Evolutionary conservation across 2,113 vertebrate genomes (phyloP), one percentile per base, ranked within the genome.

Genomic region (Scolopax mira): DNA sequence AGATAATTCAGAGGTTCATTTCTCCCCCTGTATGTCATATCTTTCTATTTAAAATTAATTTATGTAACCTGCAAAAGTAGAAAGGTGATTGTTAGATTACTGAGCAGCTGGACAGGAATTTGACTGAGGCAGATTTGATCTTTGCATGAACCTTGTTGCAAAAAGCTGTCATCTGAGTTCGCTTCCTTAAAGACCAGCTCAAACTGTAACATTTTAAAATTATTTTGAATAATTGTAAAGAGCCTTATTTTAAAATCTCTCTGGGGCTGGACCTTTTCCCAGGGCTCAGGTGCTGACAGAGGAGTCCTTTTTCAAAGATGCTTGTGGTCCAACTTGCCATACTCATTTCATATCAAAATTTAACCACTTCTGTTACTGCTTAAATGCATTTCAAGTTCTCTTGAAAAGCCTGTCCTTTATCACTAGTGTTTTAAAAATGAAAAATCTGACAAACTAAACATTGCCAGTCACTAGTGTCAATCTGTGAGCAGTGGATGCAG

Each of bases 41-140:
- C 33, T 83, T 89, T 64, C 67, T 86, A 19, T 67, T 93, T 71
- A 66, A 93, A 85, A 73, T 78, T 71, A 51, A 88, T 93, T 64
- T 91, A 13, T 91, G 42, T 66, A 77, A 82, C 41, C 35, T 89
- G 49, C 79, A 71, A 74, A 92, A 88, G 52, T 9, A 81, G 12
- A 42, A 86, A 92, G 15, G n/a, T 46, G 77, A 37, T 90, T 18
- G 60, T 86, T 81, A 62, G 65, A 82, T 80, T 80, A 74, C 35
- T 64, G 55, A 93, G 44, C 18, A 77, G 23, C 9, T 88, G 67
- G 74, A 57, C 35, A 73, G 64, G 35, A 71, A 60, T 86, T 67
- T 51, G 8, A 74, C 13, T 41, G 71, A 89, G 11, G 58, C 13
- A 85, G 30, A 31, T 71, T 39, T 58, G 31, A 35, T 80, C 66